Evolutionary conservation across 2,797 vertebrate genomes (phyloP).

Genomic region (Sphenodon punctatus): DNA sequence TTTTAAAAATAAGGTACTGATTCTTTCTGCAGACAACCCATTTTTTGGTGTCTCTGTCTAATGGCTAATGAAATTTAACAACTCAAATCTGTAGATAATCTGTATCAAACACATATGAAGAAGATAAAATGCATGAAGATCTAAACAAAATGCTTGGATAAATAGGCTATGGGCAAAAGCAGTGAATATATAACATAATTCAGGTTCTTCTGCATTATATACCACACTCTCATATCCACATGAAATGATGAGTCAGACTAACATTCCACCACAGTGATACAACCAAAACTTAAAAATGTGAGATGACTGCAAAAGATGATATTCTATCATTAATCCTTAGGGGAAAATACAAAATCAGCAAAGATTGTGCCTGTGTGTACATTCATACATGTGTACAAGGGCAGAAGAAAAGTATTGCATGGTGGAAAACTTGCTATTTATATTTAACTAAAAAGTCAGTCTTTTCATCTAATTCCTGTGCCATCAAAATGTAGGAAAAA

Average conservation of each 20-base stretch:
- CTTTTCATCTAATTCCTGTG: too few species aligned
- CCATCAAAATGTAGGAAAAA: too few species aligned
- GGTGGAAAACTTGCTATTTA: too few species aligned
- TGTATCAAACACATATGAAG: not conserved
- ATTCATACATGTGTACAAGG: too few species aligned
- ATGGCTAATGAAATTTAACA: slow-evolving; percentile 33
- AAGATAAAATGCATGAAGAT: slow-evolving; percentile 19
- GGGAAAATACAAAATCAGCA: too few species aligned
- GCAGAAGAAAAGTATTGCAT: too few species aligned
- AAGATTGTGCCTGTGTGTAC: too few species aligned
- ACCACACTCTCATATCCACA: not conserved
- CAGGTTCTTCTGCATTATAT: not conserved
- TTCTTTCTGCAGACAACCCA: slow-evolving; percentile 56
- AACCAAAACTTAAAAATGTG: not conserved
- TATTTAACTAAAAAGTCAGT: too few species aligned
- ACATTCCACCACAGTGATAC: not conserved
- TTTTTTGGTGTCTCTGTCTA: slow-evolving; percentile 53
- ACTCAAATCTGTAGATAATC: not conserved
- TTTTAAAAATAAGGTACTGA: slow-evolving; percentile 65
- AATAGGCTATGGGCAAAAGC: slow-evolving; percentile 30
- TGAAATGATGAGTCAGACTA: not conserved
- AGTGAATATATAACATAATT: slow-evolving; percentile 5
- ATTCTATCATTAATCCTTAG: too few species aligned
- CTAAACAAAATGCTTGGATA: slow-evolving; percentile 5
- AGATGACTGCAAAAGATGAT: not conserved